A percentile compares a stretch with the other conserved stretches of the same genome.
phyloP scores from a whole-genome alignment of 2,797 vertebrate genomes.

The Parauchenoglanis punctatus region DNA sequence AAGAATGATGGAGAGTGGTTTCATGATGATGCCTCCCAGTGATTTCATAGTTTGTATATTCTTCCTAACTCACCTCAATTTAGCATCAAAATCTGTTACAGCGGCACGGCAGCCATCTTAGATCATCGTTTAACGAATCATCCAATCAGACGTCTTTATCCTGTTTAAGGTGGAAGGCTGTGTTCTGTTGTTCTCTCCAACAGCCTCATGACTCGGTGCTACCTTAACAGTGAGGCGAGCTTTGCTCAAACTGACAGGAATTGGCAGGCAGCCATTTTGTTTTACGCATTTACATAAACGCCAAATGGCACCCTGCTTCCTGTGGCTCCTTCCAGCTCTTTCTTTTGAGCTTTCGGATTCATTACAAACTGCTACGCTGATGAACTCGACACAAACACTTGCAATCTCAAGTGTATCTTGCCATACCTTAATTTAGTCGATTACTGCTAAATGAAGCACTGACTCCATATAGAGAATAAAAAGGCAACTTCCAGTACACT shows the following conservation, averaged over 20 bases:
- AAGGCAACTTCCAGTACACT: constrained; percentile 51
- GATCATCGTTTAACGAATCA: constrained; percentile 67
- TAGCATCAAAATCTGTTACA: constrained; percentile 32
- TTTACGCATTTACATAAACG: constrained; percentile 80
- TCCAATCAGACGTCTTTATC: constrained; percentile 62
- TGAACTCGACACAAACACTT: constrained; percentile 72
- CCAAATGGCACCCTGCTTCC: constrained; percentile 79
- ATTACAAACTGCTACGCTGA: constrained; percentile 60
- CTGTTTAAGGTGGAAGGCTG: constrained; percentile 68
- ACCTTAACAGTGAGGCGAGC: constrained; percentile 76
- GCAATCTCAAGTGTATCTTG: constrained; percentile 66
- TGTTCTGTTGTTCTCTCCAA: not conserved
- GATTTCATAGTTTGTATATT: constrained; percentile 9
- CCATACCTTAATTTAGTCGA: constrained; percentile 71
- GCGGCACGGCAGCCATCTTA: constrained; percentile 61
- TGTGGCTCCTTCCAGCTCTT: constrained; percentile 66
- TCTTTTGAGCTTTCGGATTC: constrained; percentile 66
- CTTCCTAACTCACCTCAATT: constrained; percentile 22
- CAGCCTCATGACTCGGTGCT: constrained; percentile 54
- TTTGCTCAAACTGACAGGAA: constrained; percentile 78
- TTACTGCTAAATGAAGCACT: constrained; percentile 74
- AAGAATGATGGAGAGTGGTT: not conserved
- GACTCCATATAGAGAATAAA: constrained; percentile 66
- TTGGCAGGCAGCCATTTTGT: constrained; percentile 84
- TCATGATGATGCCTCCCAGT: not conserved